phyloP scores from a whole-genome alignment of 2,113 vertebrate species.

The Corythornis vintsioides region DNA sequence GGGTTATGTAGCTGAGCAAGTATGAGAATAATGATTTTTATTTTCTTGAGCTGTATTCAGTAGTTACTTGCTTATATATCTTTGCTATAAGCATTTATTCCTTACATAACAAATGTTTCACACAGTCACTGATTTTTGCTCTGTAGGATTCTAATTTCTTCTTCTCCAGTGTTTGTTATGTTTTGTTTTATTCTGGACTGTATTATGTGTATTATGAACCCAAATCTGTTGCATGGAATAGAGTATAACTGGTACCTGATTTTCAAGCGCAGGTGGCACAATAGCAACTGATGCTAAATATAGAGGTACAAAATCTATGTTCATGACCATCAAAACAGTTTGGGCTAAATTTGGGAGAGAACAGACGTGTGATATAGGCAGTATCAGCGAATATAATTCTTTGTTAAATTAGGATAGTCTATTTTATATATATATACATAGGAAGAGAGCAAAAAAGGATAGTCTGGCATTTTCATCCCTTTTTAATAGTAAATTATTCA shows the following conservation, averaged over 20 bases:
- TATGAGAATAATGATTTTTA: not conserved
- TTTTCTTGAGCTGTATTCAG: not conserved
- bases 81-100: not conserved
- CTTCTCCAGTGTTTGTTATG: not conserved
- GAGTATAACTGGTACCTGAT: not conserved
- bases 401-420: not conserved
- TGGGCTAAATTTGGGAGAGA: not conserved
- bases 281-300: not conserved
- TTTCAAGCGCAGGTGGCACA: not conserved
- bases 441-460: not conserved
- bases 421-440: not conserved
- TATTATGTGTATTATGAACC: not conserved
- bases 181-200: not conserved
- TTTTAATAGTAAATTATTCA: slow-evolving; percentile 14
- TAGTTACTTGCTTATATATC: not conserved
- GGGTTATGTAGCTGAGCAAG: not conserved
- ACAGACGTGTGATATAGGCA: not conserved
- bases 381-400: not conserved
- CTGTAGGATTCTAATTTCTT: not conserved
- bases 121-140: not conserved
- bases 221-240: not conserved
- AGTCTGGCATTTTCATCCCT: not conserved
- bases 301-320: not conserved
- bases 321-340: not conserved
- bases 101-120: not conserved